Evolutionary conservation across 2,113 vertebrate genomes (phyloP).

Genomic region (Vicugna pacos): DNA sequence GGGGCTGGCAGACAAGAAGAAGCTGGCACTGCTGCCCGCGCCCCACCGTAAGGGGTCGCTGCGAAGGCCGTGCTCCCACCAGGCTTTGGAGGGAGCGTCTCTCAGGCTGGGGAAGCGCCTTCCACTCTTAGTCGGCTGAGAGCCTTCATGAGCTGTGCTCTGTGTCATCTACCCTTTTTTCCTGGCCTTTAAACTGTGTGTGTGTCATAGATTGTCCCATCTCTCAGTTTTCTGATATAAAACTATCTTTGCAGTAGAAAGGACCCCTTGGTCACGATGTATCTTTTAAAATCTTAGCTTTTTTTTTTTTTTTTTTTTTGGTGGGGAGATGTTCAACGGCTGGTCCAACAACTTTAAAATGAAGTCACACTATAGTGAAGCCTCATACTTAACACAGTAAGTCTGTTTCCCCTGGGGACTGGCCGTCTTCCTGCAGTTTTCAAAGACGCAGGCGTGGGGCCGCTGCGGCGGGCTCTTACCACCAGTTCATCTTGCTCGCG

Average conservation of each 20-base stretch:
- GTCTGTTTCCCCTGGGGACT: not conserved
- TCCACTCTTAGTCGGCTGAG: not conserved
- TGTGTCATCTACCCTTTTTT: accelerated
- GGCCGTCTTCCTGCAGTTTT: not conserved
- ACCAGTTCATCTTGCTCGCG: accelerated
- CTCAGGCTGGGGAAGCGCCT: accelerated
- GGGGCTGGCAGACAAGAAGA: not conserved
- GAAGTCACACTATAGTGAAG: not conserved
- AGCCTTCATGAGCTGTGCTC: accelerated
- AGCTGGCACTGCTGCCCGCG: no score
- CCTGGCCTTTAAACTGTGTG: no score
- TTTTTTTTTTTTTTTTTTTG: no score
- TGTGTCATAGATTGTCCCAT: accelerated
- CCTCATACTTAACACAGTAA: accelerated
- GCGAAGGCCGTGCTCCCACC: no score
- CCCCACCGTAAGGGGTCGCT: no score
- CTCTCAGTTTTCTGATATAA: not conserved
- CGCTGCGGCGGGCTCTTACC: no score
- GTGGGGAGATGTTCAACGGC: not conserved
- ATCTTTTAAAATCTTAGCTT: no score
- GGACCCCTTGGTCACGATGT: no score
- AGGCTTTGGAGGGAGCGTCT: not conserved
- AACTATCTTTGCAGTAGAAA: accelerated
- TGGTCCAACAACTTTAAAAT: not conserved
- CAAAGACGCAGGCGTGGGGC: accelerated